phyloP scores from a whole-genome alignment of 2,113 vertebrate species.

The Albula glossodonta region DNA sequence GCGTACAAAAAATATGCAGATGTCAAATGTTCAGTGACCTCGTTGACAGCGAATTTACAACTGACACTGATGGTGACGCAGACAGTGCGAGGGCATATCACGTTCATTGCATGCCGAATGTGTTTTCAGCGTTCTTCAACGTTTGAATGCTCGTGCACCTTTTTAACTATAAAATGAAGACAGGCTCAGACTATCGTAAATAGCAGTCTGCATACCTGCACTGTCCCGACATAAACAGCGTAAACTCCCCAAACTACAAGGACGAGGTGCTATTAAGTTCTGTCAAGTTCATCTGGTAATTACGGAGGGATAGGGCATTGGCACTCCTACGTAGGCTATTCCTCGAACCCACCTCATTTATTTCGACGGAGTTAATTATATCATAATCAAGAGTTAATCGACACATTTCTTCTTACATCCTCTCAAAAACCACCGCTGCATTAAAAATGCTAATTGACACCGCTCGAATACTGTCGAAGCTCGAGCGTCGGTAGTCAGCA shows the following conservation, averaged over 20 bases:
- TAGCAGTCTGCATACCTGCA: background rate
- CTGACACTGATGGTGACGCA: slow-evolving; percentile 6
- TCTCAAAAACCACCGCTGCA: background rate
- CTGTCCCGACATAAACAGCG: background rate
- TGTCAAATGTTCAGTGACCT: background rate
- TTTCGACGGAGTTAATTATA: background rate
- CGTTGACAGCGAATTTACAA: background rate
- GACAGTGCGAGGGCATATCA: background rate
- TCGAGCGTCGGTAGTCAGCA: slow-evolving; percentile 1
- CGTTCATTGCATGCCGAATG: background rate
- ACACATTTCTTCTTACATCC: background rate
- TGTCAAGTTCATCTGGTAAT: background rate
- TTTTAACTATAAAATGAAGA: background rate
- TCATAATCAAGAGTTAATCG: background rate
- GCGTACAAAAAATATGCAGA: background rate
- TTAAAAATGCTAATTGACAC: slow-evolving; percentile 5
- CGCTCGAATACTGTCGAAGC: background rate
- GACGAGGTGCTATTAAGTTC: background rate
- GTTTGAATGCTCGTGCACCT: background rate
- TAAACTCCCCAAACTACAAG: background rate
- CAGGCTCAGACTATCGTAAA: background rate
- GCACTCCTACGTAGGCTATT: background rate
- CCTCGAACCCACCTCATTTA: background rate
- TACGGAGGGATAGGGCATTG: background rate
- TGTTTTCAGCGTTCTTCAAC: background rate